Evolutionary conservation across 2,888 invertebrate genomes (phyloP).

Genomic region (Phalera bucephala): DNA sequence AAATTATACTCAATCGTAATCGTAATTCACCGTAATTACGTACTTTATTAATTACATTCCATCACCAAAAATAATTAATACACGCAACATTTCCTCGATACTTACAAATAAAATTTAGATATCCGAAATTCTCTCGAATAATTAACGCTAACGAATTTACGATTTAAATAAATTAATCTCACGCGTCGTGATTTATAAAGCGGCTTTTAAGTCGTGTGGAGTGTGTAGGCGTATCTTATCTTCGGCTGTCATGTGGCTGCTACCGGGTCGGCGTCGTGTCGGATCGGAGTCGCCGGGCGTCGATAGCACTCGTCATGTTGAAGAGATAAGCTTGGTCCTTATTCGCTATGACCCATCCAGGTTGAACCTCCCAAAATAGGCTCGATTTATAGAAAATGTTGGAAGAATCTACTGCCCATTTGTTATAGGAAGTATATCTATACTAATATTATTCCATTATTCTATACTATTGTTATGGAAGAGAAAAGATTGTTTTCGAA

Average conservation of each 20-base stretch:
- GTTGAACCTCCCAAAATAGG: no score
- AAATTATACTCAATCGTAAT: no score
- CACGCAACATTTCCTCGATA: constrained; percentile 19
- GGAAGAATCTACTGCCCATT: no score
- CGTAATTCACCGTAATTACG: no score
- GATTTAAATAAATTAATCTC: constrained; percentile 26
- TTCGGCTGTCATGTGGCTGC: constrained; percentile 50
- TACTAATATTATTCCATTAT: no score
- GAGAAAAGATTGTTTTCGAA: no score
- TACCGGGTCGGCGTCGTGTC: constrained; percentile 45
- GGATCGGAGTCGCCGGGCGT: constrained; percentile 28
- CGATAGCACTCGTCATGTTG: constrained; percentile 53
- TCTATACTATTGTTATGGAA: no score
- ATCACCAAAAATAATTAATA: constrained; percentile 22
- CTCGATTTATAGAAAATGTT: no score
- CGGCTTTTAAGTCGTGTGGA: constrained; percentile 22
- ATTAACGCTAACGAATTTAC: constrained; percentile 15
- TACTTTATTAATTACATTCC: constrained; percentile 7
- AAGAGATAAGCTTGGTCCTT: constrained; percentile 48
- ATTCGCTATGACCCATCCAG: no score
- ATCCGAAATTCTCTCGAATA: constrained; percentile 16
- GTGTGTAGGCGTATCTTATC: constrained; percentile 57
- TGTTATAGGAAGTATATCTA: no score
- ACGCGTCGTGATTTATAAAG: constrained; percentile 26
- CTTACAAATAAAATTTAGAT: no score